Evolutionary conservation across 2,797 vertebrate genomes (phyloP).

Genomic region (Phrynocephalus guinanensis): DNA sequence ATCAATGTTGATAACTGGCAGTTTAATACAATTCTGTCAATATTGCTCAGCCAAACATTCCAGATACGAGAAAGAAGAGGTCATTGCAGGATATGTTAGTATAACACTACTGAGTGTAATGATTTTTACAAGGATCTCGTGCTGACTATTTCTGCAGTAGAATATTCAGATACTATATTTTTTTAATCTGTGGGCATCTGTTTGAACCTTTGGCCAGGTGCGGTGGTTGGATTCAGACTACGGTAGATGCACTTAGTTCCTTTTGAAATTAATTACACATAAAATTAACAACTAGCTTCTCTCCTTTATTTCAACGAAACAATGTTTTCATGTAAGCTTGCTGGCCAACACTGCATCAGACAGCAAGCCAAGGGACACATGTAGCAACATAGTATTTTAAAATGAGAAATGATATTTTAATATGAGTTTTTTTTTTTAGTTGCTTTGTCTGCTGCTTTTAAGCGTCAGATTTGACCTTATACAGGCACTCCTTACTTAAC

Average conservation of each 20-base stretch:
- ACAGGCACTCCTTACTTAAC: too few relatives aligned
- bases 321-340: neutral
- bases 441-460: neutral
- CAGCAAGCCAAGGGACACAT: neutral
- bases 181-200: neutral
- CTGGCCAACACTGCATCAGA: neutral
- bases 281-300: neutral
- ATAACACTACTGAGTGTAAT: neutral
- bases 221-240: neutral
- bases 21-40: neutral
- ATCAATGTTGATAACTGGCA: neutral
- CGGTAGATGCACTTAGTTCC: neutral
- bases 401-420: conserved; percentile 2
- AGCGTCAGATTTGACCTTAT: neutral
- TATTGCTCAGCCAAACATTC: neutral
- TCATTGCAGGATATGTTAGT: neutral
- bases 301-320: neutral
- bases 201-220: neutral
- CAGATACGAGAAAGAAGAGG: neutral
- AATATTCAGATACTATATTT: neutral
- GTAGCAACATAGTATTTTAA: neutral
- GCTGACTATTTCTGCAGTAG: neutral
- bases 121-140: neutral
- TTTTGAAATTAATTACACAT: neutral
- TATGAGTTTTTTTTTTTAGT: neutral